Base-by-base conservation (phyloP, 2,113 vertebrate genomes). In the Tiliqua scincoides region DNA sequence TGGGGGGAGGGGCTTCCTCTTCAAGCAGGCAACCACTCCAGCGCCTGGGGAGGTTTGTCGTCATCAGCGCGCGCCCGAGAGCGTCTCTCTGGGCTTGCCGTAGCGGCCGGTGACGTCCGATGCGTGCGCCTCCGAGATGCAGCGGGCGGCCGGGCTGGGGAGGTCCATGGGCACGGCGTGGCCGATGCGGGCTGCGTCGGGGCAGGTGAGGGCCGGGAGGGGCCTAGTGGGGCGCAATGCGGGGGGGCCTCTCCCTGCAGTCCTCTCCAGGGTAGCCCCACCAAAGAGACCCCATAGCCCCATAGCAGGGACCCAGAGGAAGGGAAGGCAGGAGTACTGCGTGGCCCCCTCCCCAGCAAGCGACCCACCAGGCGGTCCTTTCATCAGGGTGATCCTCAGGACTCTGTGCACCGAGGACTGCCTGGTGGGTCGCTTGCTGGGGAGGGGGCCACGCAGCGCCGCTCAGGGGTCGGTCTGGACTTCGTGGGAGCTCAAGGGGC, bases 81-180 rank as follows among this genome's bases (percentile, higher is more conserved):
- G 0, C 5, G 40, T 21, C 35, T 2, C 3, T 1, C 0, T 18
- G 23, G 12, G 67, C 17, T 1, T 6, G 15, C n/a, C 48, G 57
- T 12, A 82, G 27, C 1, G 15, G 25, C 17, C 15, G n/a, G 37
- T 85, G 87, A 88, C 70, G 87, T 17, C 0, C 12, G 70, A 88
- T 27, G 27, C 2, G 35, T 23, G 82, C 82, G 82, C 35, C 82
- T 5, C 14, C 2, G 59, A 43, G 63, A 85, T 85, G 84, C 78
- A 52, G 70, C 37, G 71, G 6, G 15, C 75, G 83, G 62, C 35
- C 2, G 35, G 48, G 3, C 27, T 43, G 12, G 35, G 73, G 18
- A 23, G 18, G 79, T 15, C 1, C 9, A 5, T 59, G 23, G 0
- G 59, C 48, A 18, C 40, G 3, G 14, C 70, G 27, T 27, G 10